Evolutionary conservation across 2,888 invertebrate genomes (phyloP), one percentile per base, ranked within the genome.

Genomic region (Drosophila longiperda): DNA sequence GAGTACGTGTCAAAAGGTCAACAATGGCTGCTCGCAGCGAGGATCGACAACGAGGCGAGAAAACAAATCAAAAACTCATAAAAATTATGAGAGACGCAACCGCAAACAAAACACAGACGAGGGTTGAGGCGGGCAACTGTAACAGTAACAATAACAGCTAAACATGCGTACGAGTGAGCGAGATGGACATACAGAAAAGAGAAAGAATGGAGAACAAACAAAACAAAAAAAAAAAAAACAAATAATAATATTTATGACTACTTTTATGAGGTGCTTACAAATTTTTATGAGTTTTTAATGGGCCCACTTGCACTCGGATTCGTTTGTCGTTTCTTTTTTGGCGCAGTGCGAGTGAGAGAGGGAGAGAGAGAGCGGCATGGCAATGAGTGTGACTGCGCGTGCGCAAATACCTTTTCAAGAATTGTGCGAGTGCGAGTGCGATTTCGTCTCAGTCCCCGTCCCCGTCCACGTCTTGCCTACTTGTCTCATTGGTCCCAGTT

Each of bases 251-350:
- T 92, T 92, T 92, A 92, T 92, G 92, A 92, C 92, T 91, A 91
- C 90, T 92, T 93, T 93, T 93, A 93, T 93, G 93, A 93, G 92
- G 93, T 93, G 92, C 90, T 92, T 93, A 93, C 93, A 93, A 92
- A 92, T 92, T 92, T 93, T 92, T 93, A 93, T 91, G 92, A 90
- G 89, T 91, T 93, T 93, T 93, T 93, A 93, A 93, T 93, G 91
- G 92, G 88, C 86, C 58, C 78, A 78, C 66, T 73, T 73, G 80
- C 75, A 74, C 65, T 77, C 59, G 71, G 75, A 74, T 78, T 71
- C 67, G 70, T 64, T 55, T 71, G 74, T 75, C 78, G 66, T 67
- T 81, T 29, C 69, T 69, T 67, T 67, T 70, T 59, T 52, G 65
- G 73, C 66, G 53, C 61, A 72, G 70, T 77, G 80, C 71, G 62